Percentiles rank a stretch among this genome's conserved stretches.
Conservation (phyloP, 2,888 invertebrate genomes). For the Cheilosia variabilis region DNA sequence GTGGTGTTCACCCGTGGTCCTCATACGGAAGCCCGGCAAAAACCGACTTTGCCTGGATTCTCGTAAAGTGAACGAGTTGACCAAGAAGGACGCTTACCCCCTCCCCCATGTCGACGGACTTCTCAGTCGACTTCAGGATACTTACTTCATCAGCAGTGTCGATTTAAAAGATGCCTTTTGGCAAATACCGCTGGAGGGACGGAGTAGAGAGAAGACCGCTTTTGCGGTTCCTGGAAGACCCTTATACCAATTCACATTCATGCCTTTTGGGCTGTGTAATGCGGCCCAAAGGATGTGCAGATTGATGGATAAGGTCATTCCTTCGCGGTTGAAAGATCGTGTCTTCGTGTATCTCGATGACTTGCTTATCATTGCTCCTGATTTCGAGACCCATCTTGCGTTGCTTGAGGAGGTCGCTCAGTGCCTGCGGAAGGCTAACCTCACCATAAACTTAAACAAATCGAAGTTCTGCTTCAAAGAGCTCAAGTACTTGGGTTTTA, state of each 20-base stretch:
- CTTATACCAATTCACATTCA: slow-evolving; percentile 58
- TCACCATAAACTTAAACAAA: slow-evolving; percentile 54
- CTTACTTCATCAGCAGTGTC: slow-evolving; percentile 75
- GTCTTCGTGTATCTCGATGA: slow-evolving; percentile 43
- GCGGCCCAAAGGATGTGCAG: slow-evolving; percentile 66
- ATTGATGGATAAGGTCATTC: slow-evolving; percentile 52
- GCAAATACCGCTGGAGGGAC: background rate
- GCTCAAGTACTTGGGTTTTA: slow-evolving; percentile 58
- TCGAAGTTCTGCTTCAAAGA: slow-evolving; percentile 49
- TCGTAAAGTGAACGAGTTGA: slow-evolving; percentile 77
- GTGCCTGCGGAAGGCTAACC: slow-evolving; percentile 36
- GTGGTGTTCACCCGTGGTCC: background rate
- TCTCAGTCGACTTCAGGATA: slow-evolving; percentile 70
- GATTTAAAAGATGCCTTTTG: slow-evolving; percentile 50
- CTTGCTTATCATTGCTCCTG: slow-evolving; percentile 41
- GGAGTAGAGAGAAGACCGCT: slow-evolving; percentile 37
- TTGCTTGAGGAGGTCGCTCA: slow-evolving; percentile 50
- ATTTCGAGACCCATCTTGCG: slow-evolving; percentile 43
- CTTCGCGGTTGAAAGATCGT: slow-evolving; percentile 32
- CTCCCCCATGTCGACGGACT: slow-evolving; percentile 74
- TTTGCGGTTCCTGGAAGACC: slow-evolving; percentile 53
- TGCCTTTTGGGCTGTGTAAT: slow-evolving; percentile 68
- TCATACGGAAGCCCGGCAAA: slow-evolving; percentile 76
- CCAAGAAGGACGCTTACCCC: slow-evolving; percentile 59
- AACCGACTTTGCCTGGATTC: slow-evolving; percentile 77